phyloP scores from a whole-genome alignment of 2,797 vertebrate species.

The Ptychobarbus kaznakovi region DNA sequence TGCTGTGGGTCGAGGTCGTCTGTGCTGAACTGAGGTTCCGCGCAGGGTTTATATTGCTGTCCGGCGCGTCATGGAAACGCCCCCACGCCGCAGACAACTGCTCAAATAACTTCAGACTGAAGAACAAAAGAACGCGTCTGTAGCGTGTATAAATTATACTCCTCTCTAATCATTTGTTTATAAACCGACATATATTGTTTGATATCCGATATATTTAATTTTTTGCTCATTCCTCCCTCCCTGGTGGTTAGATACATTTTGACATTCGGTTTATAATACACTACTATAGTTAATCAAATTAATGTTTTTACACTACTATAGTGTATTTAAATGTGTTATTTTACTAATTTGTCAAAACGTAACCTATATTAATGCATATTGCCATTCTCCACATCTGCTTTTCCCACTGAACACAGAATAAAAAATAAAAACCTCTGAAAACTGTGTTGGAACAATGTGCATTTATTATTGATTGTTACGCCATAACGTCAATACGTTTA shows the following conservation, averaged over 20 bases:
- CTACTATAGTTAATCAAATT: background rate
- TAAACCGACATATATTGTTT: background rate
- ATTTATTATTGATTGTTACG: background rate
- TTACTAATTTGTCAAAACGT: background rate
- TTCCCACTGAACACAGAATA: background rate
- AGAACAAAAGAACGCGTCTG: constrained; percentile 67
- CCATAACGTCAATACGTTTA: background rate
- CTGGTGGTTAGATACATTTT: background rate
- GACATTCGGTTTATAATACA: background rate
- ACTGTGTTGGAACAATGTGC: background rate
- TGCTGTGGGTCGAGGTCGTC: background rate
- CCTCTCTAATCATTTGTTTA: constrained; percentile 35
- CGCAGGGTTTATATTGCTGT: constrained; percentile 75
- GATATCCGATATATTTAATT: background rate
- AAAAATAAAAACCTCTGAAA: background rate
- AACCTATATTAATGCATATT: background rate
- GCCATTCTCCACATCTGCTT: background rate
- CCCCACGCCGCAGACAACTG: constrained; percentile 72
- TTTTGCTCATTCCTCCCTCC: background rate
- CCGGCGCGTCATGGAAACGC: constrained; percentile 78
- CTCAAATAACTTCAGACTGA: constrained; percentile 53
- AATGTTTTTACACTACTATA: background rate
- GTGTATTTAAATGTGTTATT: background rate
- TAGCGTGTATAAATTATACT: constrained; percentile 58
- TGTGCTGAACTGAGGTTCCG: background rate